phyloP scores from a whole-genome alignment of 2,888 invertebrate species.

The Cyrtodaria siliqua region DNA sequence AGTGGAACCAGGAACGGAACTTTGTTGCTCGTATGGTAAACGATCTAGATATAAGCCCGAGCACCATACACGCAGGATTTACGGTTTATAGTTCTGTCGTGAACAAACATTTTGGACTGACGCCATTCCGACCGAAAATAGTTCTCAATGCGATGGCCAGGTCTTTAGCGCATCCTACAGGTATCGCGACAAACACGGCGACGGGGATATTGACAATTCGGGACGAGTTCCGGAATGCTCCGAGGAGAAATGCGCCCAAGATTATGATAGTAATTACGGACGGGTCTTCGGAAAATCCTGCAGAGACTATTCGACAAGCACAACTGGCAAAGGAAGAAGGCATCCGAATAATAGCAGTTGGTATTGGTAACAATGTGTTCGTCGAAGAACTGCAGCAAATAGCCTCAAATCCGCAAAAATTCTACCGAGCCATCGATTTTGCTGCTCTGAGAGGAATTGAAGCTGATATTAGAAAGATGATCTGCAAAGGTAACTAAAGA shows the following conservation, averaged over 20 bases:
- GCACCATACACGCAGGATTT: conserved; percentile 70
- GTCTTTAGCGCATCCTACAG: conserved; percentile 64
- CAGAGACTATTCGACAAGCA: conserved; percentile 72
- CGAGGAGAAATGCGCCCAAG: conserved; percentile 66
- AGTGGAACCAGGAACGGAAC: conserved; percentile 70
- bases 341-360: conserved; percentile 75
- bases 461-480: conserved; percentile 69
- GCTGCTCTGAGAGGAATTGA: conserved; percentile 71
- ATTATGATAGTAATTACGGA: conserved; percentile 78
- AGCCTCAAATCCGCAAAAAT: conserved; percentile 65
- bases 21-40: conserved; percentile 75
- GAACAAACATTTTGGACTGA: conserved; percentile 68
- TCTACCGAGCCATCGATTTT: conserved; percentile 73
- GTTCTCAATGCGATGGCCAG: conserved; percentile 58
- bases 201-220: conserved; percentile 62
- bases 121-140: conserved; percentile 70
- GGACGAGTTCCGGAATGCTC: conserved; percentile 51
- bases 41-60: conserved; percentile 67
- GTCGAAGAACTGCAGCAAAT: conserved; percentile 73
- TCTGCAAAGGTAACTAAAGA: conserved; percentile 75
- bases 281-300: conserved; percentile 74
- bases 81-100: conserved; percentile 76
- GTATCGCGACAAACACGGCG: conserved; percentile 68
- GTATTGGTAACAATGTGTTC: conserved; percentile 74
- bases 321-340: conserved; percentile 67